These are phyloP conservation scores for Drosophila busckii DNA, from an alignment of 1,140 invertebrate species.

Conservation along the genomic window DNA sequence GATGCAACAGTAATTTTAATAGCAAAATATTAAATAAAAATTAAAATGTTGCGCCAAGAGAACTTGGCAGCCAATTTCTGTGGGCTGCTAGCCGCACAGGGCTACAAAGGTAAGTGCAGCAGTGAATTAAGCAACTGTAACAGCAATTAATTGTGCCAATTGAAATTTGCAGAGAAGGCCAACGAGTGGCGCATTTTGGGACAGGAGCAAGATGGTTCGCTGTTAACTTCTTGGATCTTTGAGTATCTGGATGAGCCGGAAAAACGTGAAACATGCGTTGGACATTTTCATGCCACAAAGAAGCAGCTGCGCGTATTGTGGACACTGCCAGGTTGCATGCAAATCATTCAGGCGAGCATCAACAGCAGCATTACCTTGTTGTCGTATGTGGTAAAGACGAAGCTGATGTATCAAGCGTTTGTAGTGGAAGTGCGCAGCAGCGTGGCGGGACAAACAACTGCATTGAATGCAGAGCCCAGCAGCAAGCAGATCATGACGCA, in stretches of 20 bases:
- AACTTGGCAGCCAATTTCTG: constrained; percentile 78
- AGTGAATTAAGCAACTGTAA: not conserved
- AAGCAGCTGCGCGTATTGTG: constrained; percentile 82
- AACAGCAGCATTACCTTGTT: constrained; percentile 84
- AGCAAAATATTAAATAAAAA: constrained; percentile 47
- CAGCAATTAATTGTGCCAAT: not conserved
- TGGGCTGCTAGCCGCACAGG: constrained; percentile 66
- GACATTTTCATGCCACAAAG: constrained; percentile 79
- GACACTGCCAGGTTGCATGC: constrained; percentile 81
- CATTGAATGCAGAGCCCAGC: constrained; percentile 78
- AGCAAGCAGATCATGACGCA: constrained; percentile 87
- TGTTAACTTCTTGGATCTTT: constrained; percentile 85
- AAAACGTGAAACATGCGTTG: constrained; percentile 56
- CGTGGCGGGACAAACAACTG: constrained; percentile 79
- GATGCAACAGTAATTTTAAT: constrained; percentile 1
- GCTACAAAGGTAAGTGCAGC: constrained; percentile 55
- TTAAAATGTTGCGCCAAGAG: constrained; percentile 67
- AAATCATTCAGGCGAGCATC: constrained; percentile 89
- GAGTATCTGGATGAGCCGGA: constrained; percentile 78
- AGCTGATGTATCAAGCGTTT: constrained; percentile 80
- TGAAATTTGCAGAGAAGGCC: constrained; percentile 79
- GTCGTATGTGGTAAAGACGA: constrained; percentile 83
- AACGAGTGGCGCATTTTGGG: constrained; percentile 88
- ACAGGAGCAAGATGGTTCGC: constrained; percentile 86
- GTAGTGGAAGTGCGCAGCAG: constrained; percentile 82